Evolutionary conservation across 1,140 invertebrate species (phyloP), one percentile per base, ranked within the genome.

Genomic region (Cydia strobilella): DNA sequence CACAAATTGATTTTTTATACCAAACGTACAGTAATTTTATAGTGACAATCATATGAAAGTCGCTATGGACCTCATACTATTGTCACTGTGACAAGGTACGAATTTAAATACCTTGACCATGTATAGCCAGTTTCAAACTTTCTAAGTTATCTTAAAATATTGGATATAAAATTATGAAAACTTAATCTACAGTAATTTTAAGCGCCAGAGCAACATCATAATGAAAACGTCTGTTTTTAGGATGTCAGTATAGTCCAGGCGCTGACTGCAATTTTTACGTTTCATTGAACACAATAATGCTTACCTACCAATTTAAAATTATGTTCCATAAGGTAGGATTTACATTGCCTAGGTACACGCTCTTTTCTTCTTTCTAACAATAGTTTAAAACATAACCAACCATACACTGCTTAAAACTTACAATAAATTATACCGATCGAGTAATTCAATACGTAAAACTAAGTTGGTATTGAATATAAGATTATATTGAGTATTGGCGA

Each of bases 401-500:
- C 71, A 27, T 72, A 51, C 39, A 51, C 12, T 72, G 39, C 20
- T 45, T 72, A 72, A 72, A 72, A 72, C 71, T 72, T 72, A 72
- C 20, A 72, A 48, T 72, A 72, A 69, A 69, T 69, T 69, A 69
- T 39, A 69, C 3, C 65, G 27, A 69, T 42, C 65, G 73, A 62
- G 25, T 54, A 73, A 63, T 75, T 76, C 12, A 75, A 72, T 74
- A 45, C 72, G 35, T 39, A 66, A 81, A 79, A 76, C 82, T 77
- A 80, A 51, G 48, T 62, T 39, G 42, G 48, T 39, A 54, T 62
- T 13, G 27, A 39, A 48, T 66, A 65, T 74, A 45, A 54, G 20
- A 48, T 45, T 66, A 73, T 78, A 76, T 76, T 84, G 82, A 84
- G 82, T 84, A 84, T 84, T 84, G 76, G 63, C 77, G 62, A 76